phyloP scores from a whole-genome alignment of 2,888 invertebrate genomes.

The Hypomecis atomaria region DNA sequence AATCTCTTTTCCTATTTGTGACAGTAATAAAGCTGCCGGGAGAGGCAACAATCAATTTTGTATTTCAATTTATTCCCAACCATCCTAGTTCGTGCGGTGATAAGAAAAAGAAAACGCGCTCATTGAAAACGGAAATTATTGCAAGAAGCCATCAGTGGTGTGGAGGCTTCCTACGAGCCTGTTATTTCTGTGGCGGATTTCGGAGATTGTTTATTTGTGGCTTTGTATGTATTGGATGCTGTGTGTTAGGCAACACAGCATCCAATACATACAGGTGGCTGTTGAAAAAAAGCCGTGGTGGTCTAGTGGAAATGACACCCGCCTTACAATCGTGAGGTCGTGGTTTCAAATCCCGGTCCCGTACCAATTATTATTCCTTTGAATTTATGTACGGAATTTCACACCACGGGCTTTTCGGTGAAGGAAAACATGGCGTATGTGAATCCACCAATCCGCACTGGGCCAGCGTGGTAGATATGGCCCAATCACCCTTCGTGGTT shows the following conservation, averaged over 20 bases:
- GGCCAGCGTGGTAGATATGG: too few species aligned
- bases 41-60: constrained; percentile 85
- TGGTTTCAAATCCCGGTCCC: too few species aligned
- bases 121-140: constrained; percentile 85
- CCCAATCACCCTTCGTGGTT: too few species aligned
- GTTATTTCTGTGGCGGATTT: constrained; percentile 49
- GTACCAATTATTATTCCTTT: too few species aligned
- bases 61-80: constrained; percentile 85
- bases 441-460: too few species aligned
- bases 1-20: constrained; percentile 83
- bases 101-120: constrained; percentile 83
- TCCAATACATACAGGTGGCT: too few species aligned
- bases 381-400: too few species aligned
- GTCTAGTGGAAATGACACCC: too few species aligned
- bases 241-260: neutral
- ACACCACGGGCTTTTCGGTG: too few species aligned
- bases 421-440: too few species aligned
- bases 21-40: constrained; percentile 83
- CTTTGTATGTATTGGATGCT: neutral
- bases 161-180: constrained; percentile 65
- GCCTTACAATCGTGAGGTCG: too few species aligned
- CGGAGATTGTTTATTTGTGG: constrained; percentile 19
- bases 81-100: constrained; percentile 83
- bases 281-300: too few species aligned
- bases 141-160: constrained; percentile 83